Evolutionary conservation across 2,888 invertebrate species (phyloP).

Genomic region (Dolichomitus sp.): DNA sequence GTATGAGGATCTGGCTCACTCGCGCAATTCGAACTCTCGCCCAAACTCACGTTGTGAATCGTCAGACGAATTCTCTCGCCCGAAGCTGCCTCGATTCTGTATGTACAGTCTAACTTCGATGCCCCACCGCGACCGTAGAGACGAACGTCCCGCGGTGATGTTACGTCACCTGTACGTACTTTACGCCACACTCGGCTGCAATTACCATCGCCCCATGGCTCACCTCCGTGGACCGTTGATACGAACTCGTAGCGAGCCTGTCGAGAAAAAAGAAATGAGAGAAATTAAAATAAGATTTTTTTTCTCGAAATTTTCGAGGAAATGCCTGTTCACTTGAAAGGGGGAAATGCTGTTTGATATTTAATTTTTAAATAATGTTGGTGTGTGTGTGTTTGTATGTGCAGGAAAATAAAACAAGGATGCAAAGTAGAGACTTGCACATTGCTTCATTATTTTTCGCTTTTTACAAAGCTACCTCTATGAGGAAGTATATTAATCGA

Average conservation of each 20-base stretch:
- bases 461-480: no score
- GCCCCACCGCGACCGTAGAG: constrained; percentile 95
- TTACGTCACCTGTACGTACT: constrained; percentile 89
- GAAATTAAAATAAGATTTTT: no score
- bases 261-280: background rate
- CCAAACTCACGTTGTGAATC: constrained; percentile 91
- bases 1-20: constrained; percentile 92
- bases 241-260: constrained; percentile 93
- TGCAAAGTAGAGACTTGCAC: no score
- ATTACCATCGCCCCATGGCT: constrained; percentile 87
- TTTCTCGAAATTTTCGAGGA: no score
- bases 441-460: no score
- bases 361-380: no score
- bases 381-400: no score
- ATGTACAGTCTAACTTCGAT: constrained; percentile 91
- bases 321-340: no score
- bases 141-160: constrained; percentile 92
- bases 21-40: constrained; percentile 89
- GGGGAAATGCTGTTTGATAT: no score
- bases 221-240: constrained; percentile 92
- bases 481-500: no score
- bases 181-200: constrained; percentile 90
- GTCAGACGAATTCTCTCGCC: constrained; percentile 90
- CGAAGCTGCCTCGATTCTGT: constrained; percentile 91
- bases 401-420: no score